Percentiles rank a stretch among this genome's conserved stretches.
Conservation (phyloP, 2,888 invertebrate genomes). For the Exephanes ischioxanthus region DNA sequence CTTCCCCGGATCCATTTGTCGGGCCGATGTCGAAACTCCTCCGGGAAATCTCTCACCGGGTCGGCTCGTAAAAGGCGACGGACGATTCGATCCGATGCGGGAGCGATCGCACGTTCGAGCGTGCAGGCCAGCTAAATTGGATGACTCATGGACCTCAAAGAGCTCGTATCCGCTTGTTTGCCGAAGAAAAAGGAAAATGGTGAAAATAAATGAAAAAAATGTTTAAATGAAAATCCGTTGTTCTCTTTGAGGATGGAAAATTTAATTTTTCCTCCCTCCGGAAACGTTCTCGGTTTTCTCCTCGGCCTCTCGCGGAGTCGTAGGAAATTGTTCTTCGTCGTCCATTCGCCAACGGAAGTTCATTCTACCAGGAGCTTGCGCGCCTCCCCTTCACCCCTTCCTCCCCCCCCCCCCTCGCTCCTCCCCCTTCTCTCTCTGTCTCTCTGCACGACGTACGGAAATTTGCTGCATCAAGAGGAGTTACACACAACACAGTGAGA, state of each 20-base stretch:
- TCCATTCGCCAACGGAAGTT: conserved; percentile 20
- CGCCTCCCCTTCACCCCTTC: neutral
- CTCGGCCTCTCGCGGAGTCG: conserved; percentile 27
- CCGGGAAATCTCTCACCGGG: neutral
- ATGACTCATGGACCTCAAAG: neutral
- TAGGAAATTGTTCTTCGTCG: conserved; percentile 51
- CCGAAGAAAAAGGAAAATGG: neutral
- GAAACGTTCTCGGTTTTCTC: conserved; percentile 27
- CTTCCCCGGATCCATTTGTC: neutral
- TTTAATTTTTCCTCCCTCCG: conserved; percentile 24
- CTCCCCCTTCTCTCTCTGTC: too few species aligned
- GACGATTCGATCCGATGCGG: neutral
- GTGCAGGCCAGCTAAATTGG: neutral
- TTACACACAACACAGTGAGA: neutral
- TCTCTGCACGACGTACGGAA: neutral
- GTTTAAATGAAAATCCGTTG: neutral
- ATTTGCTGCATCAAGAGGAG: conserved; percentile 1
- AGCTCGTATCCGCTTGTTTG: neutral
- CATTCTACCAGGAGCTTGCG: conserved; percentile 34
- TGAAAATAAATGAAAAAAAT: neutral
- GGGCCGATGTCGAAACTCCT: neutral
- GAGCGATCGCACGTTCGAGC: neutral
- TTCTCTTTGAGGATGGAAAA: conserved; percentile 35
- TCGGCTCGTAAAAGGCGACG: neutral
- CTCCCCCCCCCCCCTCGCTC: too few species aligned